Percentiles rank a stretch among this genome's conserved stretches.
phyloP scores from a whole-genome alignment of 2,888 invertebrate genomes.

The Hypomecis punctinalis region DNA sequence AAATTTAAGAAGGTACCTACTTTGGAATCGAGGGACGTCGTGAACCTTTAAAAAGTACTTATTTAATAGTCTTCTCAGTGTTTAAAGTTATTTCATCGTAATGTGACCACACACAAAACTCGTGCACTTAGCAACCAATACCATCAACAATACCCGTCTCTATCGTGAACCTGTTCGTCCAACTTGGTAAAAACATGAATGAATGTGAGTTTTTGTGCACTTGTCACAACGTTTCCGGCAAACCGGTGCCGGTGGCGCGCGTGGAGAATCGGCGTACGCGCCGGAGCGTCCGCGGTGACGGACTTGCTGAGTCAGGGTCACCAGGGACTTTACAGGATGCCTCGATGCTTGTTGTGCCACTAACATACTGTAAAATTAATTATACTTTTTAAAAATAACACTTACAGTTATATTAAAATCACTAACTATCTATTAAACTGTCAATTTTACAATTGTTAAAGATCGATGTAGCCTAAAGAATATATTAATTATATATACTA shows the following conservation, averaged over 20 bases:
- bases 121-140: slow-evolving; percentile 32
- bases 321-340: slow-evolving; percentile 17
- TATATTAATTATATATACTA: too few species aligned
- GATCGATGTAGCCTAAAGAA: too few species aligned
- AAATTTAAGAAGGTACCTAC: too few species aligned
- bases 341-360: neutral
- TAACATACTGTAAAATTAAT: neutral
- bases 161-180: slow-evolving; percentile 67
- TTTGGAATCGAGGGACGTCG: too few species aligned
- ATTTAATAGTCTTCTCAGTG: too few species aligned
- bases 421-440: too few species aligned
- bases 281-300: slow-evolving; percentile 61
- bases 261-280: slow-evolving; percentile 82
- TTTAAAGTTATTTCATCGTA: too few species aligned
- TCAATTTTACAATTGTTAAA: too few species aligned
- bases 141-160: slow-evolving; percentile 27
- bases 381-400: too few species aligned
- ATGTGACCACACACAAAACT: slow-evolving; percentile 19
- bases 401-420: too few species aligned
- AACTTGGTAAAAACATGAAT: slow-evolving; percentile 76
- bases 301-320: slow-evolving; percentile 42
- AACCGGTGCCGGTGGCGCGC: slow-evolving; percentile 58
- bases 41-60: too few species aligned
- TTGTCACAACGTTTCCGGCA: slow-evolving; percentile 82
- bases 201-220: slow-evolving; percentile 82